These are phyloP conservation scores for Scortum barcoo DNA, from an alignment of 2,113 vertebrate species.

Conservation along the genomic window DNA sequence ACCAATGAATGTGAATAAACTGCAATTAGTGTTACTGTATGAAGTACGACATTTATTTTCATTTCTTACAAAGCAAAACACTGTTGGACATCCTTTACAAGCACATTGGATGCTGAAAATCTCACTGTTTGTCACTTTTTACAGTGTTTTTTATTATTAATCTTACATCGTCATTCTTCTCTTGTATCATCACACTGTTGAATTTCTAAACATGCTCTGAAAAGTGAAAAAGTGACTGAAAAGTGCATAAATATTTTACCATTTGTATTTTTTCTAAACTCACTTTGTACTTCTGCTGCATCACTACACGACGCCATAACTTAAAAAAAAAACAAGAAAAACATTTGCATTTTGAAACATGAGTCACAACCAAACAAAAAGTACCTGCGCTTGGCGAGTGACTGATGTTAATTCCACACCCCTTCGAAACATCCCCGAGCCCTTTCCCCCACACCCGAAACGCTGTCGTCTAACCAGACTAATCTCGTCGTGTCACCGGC, in stretches of 20 bases:
- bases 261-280: not conserved
- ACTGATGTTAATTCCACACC: slow-evolving; percentile 4
- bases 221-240: too few relatives aligned
- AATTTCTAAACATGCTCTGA: too few relatives aligned
- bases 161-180: too few relatives aligned
- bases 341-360: not conserved
- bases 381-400: not conserved
- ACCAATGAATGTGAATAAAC: not conserved
- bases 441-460: not conserved
- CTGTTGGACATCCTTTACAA: not conserved
- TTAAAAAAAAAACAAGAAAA: not conserved
- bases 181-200: too few relatives aligned
- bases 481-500: slow-evolving; percentile 48
- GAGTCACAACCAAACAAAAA: not conserved
- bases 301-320: not conserved
- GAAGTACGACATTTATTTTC: not conserved
- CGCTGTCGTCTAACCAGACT: slow-evolving; percentile 1
- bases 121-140: too few relatives aligned
- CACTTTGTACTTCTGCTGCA: not conserved
- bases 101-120: too few relatives aligned
- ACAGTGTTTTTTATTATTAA: too few relatives aligned
- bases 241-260: too few relatives aligned
- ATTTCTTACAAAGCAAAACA: slow-evolving; percentile 2
- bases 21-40: not conserved
- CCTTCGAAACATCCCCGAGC: slow-evolving; percentile 26